Percentiles rank a stretch among this genome's conserved stretches.
These are phyloP conservation scores for Daubentonia madagascariensis DNA, from an alignment of 2,113 vertebrate species.

Conservation along the genomic window DNA sequence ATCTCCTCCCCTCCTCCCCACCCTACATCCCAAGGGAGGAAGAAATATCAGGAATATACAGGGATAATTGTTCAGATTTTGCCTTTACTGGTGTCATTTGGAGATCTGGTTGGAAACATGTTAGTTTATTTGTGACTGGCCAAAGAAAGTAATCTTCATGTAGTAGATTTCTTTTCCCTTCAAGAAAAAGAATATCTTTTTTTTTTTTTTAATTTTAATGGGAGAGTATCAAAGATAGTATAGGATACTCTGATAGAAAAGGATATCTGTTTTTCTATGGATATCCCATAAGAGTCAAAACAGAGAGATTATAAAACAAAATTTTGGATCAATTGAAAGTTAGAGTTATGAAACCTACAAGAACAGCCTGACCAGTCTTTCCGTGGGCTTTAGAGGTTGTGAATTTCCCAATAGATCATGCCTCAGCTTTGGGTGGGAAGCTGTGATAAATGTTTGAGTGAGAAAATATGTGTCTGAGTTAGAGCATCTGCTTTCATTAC, in stretches of 20 bases:
- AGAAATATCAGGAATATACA: background rate
- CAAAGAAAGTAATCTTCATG: background rate
- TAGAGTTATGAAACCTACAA: background rate
- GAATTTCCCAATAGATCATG: constrained; percentile 61
- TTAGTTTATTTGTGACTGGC: background rate
- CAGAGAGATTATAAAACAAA: background rate
- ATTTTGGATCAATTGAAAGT: background rate
- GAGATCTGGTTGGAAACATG: background rate
- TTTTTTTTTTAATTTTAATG: background rate
- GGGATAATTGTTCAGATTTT: background rate
- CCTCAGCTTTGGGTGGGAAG: constrained; percentile 68
- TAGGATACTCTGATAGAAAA: background rate
- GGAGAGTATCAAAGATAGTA: background rate
- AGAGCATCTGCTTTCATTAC: constrained; percentile 77
- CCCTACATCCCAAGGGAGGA: background rate
- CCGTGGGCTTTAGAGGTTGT: constrained; percentile 4
- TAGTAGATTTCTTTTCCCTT: background rate
- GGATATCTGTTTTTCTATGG: background rate
- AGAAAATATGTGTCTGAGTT: constrained; percentile 78
- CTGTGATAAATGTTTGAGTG: constrained; percentile 73
- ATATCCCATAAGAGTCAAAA: constrained; percentile 10
- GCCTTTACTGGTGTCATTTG: background rate
- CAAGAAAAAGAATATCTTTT: background rate
- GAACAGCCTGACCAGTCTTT: constrained; percentile 11
- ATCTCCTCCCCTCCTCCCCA: background rate